These are phyloP conservation scores for Drosophila subquinaria DNA, from an alignment of 2,888 invertebrate species.

Conservation along the genomic window DNA sequence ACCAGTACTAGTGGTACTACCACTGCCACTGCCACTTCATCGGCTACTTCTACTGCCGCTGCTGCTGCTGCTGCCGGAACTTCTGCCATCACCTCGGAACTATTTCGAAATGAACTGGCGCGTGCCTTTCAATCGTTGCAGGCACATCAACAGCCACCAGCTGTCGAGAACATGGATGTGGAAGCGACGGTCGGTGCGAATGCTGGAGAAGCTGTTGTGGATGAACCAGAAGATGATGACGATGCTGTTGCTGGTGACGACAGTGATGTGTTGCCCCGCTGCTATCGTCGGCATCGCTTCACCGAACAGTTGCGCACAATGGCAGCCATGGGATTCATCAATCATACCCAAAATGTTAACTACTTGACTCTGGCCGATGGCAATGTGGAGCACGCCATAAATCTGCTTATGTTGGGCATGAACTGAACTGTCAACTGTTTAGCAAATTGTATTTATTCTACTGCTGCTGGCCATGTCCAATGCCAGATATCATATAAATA, in stretches of 20 bases:
- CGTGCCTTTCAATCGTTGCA: slow-evolving; percentile 66
- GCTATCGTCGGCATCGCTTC: slow-evolving; percentile 83
- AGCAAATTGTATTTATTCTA: slow-evolving; percentile 63
- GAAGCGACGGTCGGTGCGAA: slow-evolving; percentile 16
- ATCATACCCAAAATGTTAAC: slow-evolving; percentile 93
- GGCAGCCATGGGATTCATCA: slow-evolving; percentile 95
- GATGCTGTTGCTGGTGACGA: slow-evolving; percentile 62
- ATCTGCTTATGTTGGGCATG: slow-evolving; percentile 90
- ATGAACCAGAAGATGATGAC: slow-evolving; percentile 54
- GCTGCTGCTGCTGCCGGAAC: slow-evolving; percentile 15
- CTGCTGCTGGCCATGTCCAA: slow-evolving; percentile 28
- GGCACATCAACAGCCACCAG: slow-evolving; percentile 15
- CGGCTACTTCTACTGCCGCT: not conserved
- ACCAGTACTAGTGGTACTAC: slow-evolving; percentile 27
- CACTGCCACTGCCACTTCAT: not conserved
- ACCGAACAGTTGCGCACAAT: slow-evolving; percentile 90
- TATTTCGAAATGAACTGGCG: slow-evolving; percentile 90
- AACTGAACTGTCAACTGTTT: slow-evolving; percentile 56
- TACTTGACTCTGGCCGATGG: slow-evolving; percentile 92
- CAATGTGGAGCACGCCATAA: slow-evolving; percentile 95
- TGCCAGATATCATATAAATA: slow-evolving; percentile 39
- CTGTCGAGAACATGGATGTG: slow-evolving; percentile 63
- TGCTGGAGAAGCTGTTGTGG: slow-evolving; percentile 45
- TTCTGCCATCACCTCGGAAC: slow-evolving; percentile 89
- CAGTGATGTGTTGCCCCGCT: slow-evolving; percentile 76